Evolutionary conservation across 1,140 invertebrate species (phyloP).

Genomic region (Antheraea mylitta): DNA sequence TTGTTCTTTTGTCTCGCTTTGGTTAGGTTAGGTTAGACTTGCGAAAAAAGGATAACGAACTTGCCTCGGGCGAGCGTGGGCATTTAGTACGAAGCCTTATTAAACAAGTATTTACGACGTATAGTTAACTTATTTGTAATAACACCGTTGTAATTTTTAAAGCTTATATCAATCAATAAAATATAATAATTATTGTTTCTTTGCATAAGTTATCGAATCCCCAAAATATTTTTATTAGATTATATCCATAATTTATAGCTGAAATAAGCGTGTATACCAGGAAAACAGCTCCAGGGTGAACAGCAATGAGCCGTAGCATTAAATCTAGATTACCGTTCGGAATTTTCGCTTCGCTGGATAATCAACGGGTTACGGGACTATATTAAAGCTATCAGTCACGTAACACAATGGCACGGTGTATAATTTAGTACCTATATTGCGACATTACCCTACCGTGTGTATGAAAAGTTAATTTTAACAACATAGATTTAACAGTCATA

Average conservation of each 20-base stretch:
- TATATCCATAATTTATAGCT: neutral
- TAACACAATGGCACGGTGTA: constrained; percentile 23
- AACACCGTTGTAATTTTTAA: too few relatives aligned
- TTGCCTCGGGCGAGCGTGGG: too few relatives aligned
- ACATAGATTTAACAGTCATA: neutral
- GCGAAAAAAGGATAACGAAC: too few relatives aligned
- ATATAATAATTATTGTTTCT: too few relatives aligned
- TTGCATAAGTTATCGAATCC: too few relatives aligned
- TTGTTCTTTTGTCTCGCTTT: too few relatives aligned
- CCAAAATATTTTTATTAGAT: neutral
- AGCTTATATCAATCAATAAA: too few relatives aligned
- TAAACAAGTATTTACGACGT: too few relatives aligned
- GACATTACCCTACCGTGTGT: constrained; percentile 32
- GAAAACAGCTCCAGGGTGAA: constrained; percentile 31
- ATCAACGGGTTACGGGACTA: constrained; percentile 61
- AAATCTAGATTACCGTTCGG: constrained; percentile 76
- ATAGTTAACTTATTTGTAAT: too few relatives aligned
- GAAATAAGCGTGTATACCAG: neutral
- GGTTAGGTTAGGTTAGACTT: too few relatives aligned
- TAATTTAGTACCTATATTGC: neutral
- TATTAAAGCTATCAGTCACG: constrained; percentile 75
- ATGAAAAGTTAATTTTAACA: neutral
- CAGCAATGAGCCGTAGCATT: constrained; percentile 67
- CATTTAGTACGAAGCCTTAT: too few relatives aligned
- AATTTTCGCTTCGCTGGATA: constrained; percentile 66